Evolutionary conservation across 2,888 invertebrate species (phyloP).

Genomic region (Mythimna loreyi): DNA sequence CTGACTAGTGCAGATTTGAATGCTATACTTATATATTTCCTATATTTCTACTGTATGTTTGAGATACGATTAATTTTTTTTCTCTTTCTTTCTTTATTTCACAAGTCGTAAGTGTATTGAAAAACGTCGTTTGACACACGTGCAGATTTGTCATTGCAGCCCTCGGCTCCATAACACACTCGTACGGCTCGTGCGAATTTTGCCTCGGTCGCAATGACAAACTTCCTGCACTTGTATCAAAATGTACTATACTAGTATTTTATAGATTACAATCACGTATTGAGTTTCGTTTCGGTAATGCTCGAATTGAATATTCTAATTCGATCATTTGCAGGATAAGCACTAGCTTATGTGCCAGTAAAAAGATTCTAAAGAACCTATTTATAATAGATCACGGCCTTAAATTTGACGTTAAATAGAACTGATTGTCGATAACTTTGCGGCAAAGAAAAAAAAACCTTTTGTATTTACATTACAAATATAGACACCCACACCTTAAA

Average conservation of each 20-base stretch:
- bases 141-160: too few species aligned
- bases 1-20: too few species aligned
- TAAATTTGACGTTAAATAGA: constrained; percentile 10
- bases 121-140: too few species aligned
- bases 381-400: not conserved
- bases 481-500: constrained; percentile 64
- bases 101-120: too few species aligned
- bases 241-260: not conserved
- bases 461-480: constrained; percentile 47
- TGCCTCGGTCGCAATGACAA: too few species aligned
- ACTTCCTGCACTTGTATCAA: too few species aligned
- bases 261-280: not conserved
- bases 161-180: too few species aligned
- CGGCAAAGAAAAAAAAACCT: constrained; percentile 10
- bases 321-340: constrained; percentile 25
- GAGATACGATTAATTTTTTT: too few species aligned
- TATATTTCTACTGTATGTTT: too few species aligned
- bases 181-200: too few species aligned
- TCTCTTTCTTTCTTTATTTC: too few species aligned
- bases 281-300: not conserved
- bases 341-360: constrained; percentile 11
- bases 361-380: not conserved
- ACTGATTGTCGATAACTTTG: not conserved
- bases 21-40: too few species aligned
- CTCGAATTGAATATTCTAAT: constrained; percentile 9